Evolutionary conservation across 1,140 invertebrate genomes (phyloP).

Genomic region (Zeugodacus cucurbitae): DNA sequence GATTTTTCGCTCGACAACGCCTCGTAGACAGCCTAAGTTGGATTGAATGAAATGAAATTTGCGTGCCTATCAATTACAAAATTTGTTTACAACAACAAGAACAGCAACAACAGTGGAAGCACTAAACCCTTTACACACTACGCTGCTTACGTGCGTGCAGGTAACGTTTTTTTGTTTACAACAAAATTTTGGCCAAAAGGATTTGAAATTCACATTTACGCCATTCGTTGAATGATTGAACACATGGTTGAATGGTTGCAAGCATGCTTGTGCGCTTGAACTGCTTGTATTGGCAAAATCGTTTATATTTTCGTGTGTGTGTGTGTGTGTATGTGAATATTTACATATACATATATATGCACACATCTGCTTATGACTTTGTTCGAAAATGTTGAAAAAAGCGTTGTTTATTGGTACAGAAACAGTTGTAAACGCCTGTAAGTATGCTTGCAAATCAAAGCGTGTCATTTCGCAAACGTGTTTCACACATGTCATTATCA

Average conservation of each 20-base stretch:
- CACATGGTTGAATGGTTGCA: not conserved
- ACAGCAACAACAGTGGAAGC: not conserved
- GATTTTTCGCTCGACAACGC: not conserved
- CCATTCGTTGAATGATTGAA: not conserved
- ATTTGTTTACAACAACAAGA: not conserved
- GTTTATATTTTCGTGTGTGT: not conserved
- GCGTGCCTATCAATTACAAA: slow-evolving; percentile 23
- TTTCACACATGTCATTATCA: not conserved
- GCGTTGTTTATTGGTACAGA: not conserved
- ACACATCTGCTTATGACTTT: not conserved
- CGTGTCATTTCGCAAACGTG: not conserved
- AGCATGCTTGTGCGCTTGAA: not conserved
- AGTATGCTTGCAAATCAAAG: slow-evolving; percentile 4
- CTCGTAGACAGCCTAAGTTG: not conserved
- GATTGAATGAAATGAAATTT: slow-evolving; percentile 28
- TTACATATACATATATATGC: too few relatives aligned
- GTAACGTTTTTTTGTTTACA: not conserved
- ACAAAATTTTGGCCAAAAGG: not conserved
- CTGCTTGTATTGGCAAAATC: too few relatives aligned
- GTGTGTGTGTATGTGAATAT: not conserved
- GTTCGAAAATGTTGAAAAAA: not conserved
- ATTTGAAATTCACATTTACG: slow-evolving; percentile 6
- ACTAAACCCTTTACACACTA: not conserved
- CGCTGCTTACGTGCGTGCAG: not conserved
- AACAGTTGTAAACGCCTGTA: not conserved